Evolutionary conservation across 1,140 invertebrate genomes (phyloP), one percentile per base, ranked within the genome.

Genomic region (Drosophila nikananu): DNA sequence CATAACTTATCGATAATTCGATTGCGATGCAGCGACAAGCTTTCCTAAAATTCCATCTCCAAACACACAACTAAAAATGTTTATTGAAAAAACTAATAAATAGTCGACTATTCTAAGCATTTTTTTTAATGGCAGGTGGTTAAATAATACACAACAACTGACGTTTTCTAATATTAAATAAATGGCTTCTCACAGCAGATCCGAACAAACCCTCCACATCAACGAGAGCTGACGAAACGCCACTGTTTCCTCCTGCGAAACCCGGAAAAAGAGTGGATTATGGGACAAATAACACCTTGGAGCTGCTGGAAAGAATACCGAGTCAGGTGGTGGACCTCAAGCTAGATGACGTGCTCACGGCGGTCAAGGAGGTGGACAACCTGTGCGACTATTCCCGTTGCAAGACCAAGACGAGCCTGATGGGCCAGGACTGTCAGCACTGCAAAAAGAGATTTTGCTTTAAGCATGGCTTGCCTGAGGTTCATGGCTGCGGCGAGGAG

Each of bases 241-340:
- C 86, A 8, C 66, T 92, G 8, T 92, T 92, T 70, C 86, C 91
- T 4, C 51, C 77, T 17, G 48, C 73, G 9, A 83, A 87, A 46
- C 64, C 86, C 7, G 86, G 83, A 4, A 92, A 91, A 44, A 30
- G 72, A 8, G 58, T 76, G 0, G 46, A 92, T 17, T 92, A 92
- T 90, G 91, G 91, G 5, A 93, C 92, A 15, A 93, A 93, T 60
- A 77, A 93, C 52, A 93, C 92, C 23, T 51, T 92, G 48, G 92
- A 93, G 54, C 67, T 93, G 10, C 74, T 93, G 19, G 87, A 92
- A 44, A 61, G 77, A 13, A 92, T 93, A 37, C 90, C 92, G 12
- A 93, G 73, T 30, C 63, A 91, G 77, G 52, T 91, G 8, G 91
- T 93, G 3, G 86, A 93, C 39, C 73, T 84, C 35, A 91, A 91